Conservation (phyloP, 2,888 invertebrate species). For the Drosophila falleni region DNA sequence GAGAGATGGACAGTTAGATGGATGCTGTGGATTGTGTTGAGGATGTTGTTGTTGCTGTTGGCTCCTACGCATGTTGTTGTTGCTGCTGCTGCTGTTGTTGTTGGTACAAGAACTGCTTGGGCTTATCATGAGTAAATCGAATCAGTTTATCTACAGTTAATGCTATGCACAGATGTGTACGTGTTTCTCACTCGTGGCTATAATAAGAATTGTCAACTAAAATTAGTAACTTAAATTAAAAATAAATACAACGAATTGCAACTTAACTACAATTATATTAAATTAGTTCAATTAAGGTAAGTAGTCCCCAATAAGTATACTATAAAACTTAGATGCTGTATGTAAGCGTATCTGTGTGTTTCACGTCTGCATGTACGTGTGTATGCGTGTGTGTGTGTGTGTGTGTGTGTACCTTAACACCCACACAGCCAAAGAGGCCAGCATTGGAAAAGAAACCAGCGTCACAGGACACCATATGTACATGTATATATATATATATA, state of each 20-base stretch:
- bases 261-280: neutral
- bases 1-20: slow-evolving; percentile 75
- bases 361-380: neutral
- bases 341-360: neutral
- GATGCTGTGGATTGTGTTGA: slow-evolving; percentile 21
- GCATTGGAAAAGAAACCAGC: slow-evolving; percentile 12
- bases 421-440: slow-evolving; percentile 15
- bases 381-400: neutral
- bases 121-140: slow-evolving; percentile 73
- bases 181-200: slow-evolving; percentile 16
- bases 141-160: slow-evolving; percentile 74
- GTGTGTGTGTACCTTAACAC: slow-evolving; percentile 33
- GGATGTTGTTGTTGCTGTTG: slow-evolving; percentile 39
- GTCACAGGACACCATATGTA: slow-evolving; percentile 9
- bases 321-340: neutral
- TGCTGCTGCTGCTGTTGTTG: slow-evolving; percentile 31
- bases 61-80: slow-evolving; percentile 29
- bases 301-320: neutral
- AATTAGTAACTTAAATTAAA: slow-evolving; percentile 14
- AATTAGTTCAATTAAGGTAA: slow-evolving; percentile 9
- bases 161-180: slow-evolving; percentile 58
- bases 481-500: too few species aligned
- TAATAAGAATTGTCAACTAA: slow-evolving; percentile 24
- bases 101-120: slow-evolving; percentile 66
- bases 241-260: slow-evolving; percentile 3